phyloP scores from a whole-genome alignment of 2,113 vertebrate species.

The Silurus glanis region DNA sequence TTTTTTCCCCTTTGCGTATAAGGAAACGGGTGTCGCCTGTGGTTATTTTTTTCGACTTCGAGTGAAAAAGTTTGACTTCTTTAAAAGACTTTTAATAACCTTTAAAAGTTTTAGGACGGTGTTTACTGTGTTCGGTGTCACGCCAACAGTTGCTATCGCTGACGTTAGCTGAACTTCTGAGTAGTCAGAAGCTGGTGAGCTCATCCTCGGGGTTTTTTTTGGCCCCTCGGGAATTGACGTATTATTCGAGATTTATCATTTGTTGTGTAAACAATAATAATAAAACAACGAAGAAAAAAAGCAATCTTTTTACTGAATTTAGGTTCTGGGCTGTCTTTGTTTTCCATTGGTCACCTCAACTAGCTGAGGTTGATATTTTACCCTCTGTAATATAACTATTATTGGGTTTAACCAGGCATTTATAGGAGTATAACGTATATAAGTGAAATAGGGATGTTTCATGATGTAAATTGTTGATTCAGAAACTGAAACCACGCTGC shows the following conservation, averaged over 20 bases:
- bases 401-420: background rate
- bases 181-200: background rate
- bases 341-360: background rate
- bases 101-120: background rate
- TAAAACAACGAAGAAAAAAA: no score
- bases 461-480: background rate
- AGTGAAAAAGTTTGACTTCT: background rate
- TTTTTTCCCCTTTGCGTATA: background rate
- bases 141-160: conserved; percentile 30
- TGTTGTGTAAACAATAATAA: no score
- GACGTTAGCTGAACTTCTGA: background rate
- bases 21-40: no score
- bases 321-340: background rate
- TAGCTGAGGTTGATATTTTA: background rate
- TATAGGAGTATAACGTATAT: no score
- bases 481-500: background rate
- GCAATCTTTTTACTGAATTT: no score
- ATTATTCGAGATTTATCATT: no score
- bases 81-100: background rate
- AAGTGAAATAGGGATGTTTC: background rate
- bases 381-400: background rate
- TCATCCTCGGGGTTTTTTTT: no score
- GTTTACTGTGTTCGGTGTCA: conserved; percentile 3
- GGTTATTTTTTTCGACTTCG: background rate
- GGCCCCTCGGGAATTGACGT: no score